phyloP scores from a whole-genome alignment of 2,888 invertebrate species.

The Sabellastarte sp. region DNA sequence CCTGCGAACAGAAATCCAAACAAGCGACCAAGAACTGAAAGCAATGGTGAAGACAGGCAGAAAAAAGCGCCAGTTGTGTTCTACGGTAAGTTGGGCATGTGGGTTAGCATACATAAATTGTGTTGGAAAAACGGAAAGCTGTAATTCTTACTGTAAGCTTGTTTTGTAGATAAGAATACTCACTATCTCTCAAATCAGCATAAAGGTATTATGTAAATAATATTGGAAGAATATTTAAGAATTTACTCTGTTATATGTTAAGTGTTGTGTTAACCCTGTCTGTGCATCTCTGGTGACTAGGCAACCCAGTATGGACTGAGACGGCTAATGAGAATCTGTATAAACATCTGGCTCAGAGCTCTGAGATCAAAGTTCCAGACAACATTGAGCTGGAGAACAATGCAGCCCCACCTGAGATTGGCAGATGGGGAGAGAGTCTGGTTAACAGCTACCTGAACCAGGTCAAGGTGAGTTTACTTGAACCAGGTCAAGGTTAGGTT shows the following conservation, averaged over 20 bases:
- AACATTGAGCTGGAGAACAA: conserved; percentile 15
- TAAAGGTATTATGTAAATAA: too few species aligned
- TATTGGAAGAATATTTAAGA: too few species aligned
- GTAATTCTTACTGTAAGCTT: too few species aligned
- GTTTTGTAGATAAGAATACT: too few species aligned
- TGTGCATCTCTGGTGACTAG: conserved; percentile 26
- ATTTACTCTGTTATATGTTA: too few species aligned
- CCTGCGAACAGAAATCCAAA: neutral
- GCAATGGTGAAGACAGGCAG: neutral
- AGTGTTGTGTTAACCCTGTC: too few species aligned
- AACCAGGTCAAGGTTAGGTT: conserved; percentile 20
- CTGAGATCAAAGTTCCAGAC: conserved; percentile 24
- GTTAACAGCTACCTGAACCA: conserved; percentile 42
- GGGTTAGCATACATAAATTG: too few species aligned
- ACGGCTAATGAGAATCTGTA: conserved; percentile 39
- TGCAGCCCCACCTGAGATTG: conserved; percentile 31
- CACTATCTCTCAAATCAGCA: too few species aligned
- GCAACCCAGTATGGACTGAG: conserved; percentile 41
- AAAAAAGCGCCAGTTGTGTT: neutral
- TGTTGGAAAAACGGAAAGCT: too few species aligned
- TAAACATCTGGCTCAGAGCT: conserved; percentile 37
- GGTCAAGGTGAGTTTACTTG: conserved; percentile 36
- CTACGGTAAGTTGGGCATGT: neutral
- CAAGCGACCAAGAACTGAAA: neutral
- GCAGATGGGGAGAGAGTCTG: conserved; percentile 49